Base-by-base conservation (phyloP, 2,888 invertebrate genomes). In the Leptarthrus brevirostris region DNA sequence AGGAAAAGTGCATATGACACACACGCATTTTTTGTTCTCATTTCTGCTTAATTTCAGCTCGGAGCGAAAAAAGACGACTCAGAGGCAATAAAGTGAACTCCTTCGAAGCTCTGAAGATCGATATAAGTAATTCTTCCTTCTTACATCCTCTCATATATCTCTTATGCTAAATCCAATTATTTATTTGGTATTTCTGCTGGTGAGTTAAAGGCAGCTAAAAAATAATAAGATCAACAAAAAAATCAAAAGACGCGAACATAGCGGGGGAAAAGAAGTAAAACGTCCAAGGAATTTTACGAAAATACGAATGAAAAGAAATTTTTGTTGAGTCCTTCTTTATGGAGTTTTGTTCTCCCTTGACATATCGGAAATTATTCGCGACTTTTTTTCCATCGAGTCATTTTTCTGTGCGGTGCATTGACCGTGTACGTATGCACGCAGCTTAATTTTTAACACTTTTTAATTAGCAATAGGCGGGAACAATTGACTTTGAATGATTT, bases 131-230 rank as follows among this genome's bases (percentile, higher is more conserved):
- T 69, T 69, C 69, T 69, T 69, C 69, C 69, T 69, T 69, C 58
- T 44, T 72, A 30, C 56, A 72, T 72, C 73, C 70, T 58, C 58
- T 70, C 69, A 70, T 74, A 74, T 74, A 74, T 74, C 74, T 74
- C 74, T 70, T 74, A 74, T 58, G 74, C 74, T 74, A 74, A 74
- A 74, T 70, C 74, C 74, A 74, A 74, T 74, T 74, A 74, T 74
- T 74, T 74, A 74, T 74, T 74, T 74, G 74, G 74, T 58, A 74
- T 74, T 74, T 70, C 69, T 71, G 26, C 56, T 53, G 54, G 74
- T 70, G 58, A 69, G 58, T 74, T 74, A 66, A 58, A 34, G 49
- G 61, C 47, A 49, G 47, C 44, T 40, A 61, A 72, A 72, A 72
- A 72, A 72, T 56, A 58, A 58, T 36, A 58, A 56, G 44, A 56